Base-by-base conservation (phyloP, 2,797 vertebrate species). In the Myotis vivesi region DNA sequence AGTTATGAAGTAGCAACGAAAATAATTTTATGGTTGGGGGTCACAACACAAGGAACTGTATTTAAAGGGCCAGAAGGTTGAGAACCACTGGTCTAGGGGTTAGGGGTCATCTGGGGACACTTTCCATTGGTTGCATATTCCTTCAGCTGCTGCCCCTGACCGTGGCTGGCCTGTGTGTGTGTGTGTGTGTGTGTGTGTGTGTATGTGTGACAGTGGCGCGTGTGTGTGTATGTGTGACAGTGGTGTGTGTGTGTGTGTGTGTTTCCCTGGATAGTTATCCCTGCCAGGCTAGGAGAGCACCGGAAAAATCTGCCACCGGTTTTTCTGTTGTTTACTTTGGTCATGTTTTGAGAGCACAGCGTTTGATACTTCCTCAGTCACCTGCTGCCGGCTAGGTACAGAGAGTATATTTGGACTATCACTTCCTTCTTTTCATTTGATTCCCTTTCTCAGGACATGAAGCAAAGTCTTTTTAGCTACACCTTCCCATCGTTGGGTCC, bases 341-440 rank as follows among this genome's bases (percentile, higher is more conserved):
- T 92, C 76, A 46, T 33, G 20, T 91, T 87, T 94, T 87, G 76
- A 95, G 87, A 87, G 19, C 84, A 44, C 62, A 19, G 0, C 30
- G n/a, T 92, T 62, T 73, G 88, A 36, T 95, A 17, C 11, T 83
- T 66, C 68, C 88, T 82, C 30, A 44, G 79, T 30, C 85, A 57
- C 62, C 81, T 92, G 51, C 44, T 87, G 79, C 66, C 77, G 51
- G 46, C 83, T 68, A 91, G 15, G 76, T 80, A 16, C 77, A 75
- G 66, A 73, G 75, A 84, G 22, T 79, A 19, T 81, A 68, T 89
- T 95, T 89, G 30, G 75, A 46, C 57, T n/a, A 22, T 80, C 57
- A 73, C 16, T 90, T 87, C 73, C 20, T 73, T 55, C 59, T 94
- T 91, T 85, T 75, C 80, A 89, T 64, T 85, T 69, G 13, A 64